Percentiles rank a stretch among this genome's conserved stretches.
Evolutionary conservation across 2,113 vertebrate species (phyloP).

Genomic region (Gavialis gangeticus): DNA sequence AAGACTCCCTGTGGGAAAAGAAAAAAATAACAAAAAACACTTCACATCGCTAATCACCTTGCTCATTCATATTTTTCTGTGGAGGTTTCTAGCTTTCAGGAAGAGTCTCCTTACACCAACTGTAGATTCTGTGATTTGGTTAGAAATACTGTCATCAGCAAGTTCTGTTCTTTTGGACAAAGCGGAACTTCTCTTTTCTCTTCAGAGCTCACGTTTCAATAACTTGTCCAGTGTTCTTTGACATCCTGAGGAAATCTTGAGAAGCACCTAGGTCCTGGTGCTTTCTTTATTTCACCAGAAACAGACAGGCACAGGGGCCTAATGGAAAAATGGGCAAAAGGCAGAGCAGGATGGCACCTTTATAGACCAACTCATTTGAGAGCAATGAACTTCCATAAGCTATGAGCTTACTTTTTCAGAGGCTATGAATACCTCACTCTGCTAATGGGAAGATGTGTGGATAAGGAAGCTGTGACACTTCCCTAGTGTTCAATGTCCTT

Average conservation of each 20-base stretch:
- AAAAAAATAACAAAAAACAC: not conserved
- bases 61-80: not conserved
- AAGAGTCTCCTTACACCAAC: fast-evolving
- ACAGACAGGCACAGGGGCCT: not conserved
- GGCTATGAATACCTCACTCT: too few species aligned
- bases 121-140: not conserved
- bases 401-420: too few species aligned
- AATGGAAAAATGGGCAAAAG: not conserved
- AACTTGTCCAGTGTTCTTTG: fast-evolving
- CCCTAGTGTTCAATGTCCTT: not conserved
- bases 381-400: too few species aligned
- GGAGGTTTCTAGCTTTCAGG: not conserved
- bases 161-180: not conserved
- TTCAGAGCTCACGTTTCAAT: not conserved
- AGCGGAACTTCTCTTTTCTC: not conserved
- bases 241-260: not conserved
- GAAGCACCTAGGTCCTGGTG: not conserved
- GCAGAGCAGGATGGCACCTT: not conserved
- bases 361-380: too few species aligned
- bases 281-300: not conserved
- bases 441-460: not conserved
- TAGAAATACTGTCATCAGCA: not conserved
- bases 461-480: not conserved
- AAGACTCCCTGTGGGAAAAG: not conserved
- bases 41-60: not conserved